Percentiles rank a stretch among this genome's conserved stretches.
phyloP scores from a whole-genome alignment of 1,140 invertebrate genomes.

The Stenopsyche tienmushanensis region DNA sequence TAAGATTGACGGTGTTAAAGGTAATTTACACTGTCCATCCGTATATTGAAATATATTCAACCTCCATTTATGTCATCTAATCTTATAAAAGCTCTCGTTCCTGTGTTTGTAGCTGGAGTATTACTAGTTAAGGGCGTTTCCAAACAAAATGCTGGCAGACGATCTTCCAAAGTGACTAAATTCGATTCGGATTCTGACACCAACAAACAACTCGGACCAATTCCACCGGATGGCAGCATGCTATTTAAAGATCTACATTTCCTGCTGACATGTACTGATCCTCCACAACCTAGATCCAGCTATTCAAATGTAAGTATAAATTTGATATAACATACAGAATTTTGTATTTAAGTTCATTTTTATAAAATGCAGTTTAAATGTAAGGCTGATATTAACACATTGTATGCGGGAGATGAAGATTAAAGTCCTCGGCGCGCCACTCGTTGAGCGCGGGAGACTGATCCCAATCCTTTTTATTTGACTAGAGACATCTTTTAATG shows the following conservation, averaged over 20 bases:
- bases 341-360: background rate
- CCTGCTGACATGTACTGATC: conserved; percentile 56
- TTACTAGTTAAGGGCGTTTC: conserved; percentile 52
- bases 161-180: conserved; percentile 52
- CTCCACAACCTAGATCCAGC: conserved; percentile 41
- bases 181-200: conserved; percentile 54
- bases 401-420: no score
- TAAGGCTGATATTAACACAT: background rate
- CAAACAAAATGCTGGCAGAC: conserved; percentile 53
- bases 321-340: no score
- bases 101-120: conserved; percentile 45
- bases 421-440: no score
- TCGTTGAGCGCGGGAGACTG: no score
- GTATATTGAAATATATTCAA: background rate
- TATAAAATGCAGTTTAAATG: background rate
- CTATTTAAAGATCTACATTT: conserved; percentile 59
- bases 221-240: conserved; percentile 51
- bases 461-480: no score
- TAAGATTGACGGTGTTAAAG: conserved; percentile 53
- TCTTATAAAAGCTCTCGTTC: background rate
- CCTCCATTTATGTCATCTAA: background rate
- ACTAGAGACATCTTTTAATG: no score
- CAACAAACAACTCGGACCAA: conserved; percentile 54
- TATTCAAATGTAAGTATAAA: conserved; percentile 8
- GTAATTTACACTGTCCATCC: conserved; percentile 37